Percentiles rank a stretch among this genome's conserved stretches.
phyloP scores from a whole-genome alignment of 2,797 vertebrate species.

The Florisuga fusca region DNA sequence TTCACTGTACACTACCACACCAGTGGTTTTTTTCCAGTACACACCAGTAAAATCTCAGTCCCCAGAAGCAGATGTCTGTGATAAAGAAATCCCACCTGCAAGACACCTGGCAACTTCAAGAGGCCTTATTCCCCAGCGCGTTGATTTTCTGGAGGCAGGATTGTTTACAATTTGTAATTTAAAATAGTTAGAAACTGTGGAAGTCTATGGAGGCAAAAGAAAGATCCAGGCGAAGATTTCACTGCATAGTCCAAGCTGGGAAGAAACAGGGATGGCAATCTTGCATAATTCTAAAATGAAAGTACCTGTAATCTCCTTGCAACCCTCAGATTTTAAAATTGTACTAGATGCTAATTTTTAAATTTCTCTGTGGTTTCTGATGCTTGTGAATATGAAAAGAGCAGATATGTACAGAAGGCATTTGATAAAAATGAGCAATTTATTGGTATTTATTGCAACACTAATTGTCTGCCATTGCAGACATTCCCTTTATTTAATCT shows the following conservation, averaged over 20 bases:
- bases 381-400: background rate
- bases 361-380: fast-evolving
- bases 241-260: background rate
- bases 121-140: background rate
- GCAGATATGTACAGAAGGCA: background rate
- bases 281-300: background rate
- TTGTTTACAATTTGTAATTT: background rate
- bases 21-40: background rate
- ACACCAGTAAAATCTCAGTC: background rate
- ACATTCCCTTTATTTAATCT: background rate
- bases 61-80: background rate
- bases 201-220: background rate
- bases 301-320: background rate
- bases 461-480: background rate
- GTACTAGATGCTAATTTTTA: background rate
- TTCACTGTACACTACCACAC: background rate
- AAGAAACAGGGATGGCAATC: background rate
- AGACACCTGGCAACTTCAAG: background rate
- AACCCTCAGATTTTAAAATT: background rate
- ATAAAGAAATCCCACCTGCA: background rate
- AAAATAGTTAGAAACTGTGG: background rate
- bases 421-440: background rate
- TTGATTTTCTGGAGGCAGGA: background rate
- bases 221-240: background rate
- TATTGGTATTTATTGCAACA: background rate